Evolutionary conservation across 2,888 invertebrate genomes (phyloP).

Genomic region (Chymomyza caudatula): DNA sequence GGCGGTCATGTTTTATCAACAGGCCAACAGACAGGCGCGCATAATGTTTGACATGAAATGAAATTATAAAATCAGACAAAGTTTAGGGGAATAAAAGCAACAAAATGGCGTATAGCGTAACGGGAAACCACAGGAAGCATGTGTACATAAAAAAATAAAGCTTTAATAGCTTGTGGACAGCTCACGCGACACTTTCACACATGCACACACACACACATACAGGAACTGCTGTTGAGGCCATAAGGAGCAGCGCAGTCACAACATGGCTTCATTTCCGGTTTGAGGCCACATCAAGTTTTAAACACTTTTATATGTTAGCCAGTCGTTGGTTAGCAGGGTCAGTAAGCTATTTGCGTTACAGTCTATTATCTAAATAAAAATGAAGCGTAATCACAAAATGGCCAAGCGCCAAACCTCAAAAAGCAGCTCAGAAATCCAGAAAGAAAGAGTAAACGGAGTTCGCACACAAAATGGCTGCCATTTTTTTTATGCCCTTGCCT

Average conservation of each 20-base stretch:
- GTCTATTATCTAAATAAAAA: constrained; percentile 66
- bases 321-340: background rate
- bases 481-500: constrained; percentile 25
- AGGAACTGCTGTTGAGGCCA: background rate
- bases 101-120: background rate
- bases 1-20: background rate
- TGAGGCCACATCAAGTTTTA: background rate
- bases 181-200: constrained; percentile 25
- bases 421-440: constrained; percentile 10
- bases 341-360: constrained; percentile 18
- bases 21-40: background rate
- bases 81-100: background rate
- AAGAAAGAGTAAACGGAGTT: background rate
- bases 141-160: constrained; percentile 36
- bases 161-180: constrained; percentile 52
- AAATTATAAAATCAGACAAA: constrained; percentile 33
- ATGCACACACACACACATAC: constrained; percentile 18
- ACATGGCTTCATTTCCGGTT: background rate
- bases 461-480: constrained; percentile 36
- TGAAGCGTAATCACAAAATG: constrained; percentile 62
- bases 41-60: constrained; percentile 19
- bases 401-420: background rate
- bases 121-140: constrained; percentile 6
- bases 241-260: background rate
- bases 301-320: background rate